Evolutionary conservation across 2,113 vertebrate species (phyloP).

Genomic region (Hystrix brachyura): DNA sequence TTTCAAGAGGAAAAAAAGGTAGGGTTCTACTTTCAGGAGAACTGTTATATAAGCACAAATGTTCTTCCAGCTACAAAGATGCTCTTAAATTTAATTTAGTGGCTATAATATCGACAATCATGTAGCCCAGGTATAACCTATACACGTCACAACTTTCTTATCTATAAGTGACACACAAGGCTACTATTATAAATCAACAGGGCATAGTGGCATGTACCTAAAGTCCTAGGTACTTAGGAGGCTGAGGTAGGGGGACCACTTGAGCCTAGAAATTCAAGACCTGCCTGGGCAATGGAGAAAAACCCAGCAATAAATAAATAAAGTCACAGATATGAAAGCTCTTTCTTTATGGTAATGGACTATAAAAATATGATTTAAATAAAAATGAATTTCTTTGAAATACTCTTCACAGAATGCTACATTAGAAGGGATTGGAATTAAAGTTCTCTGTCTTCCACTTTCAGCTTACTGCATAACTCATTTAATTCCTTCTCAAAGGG

Average conservation of each 20-base stretch:
- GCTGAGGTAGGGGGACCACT: neutral
- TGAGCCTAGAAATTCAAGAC: neutral
- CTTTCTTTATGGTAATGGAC: slow-evolving; percentile 13
- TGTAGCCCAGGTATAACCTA: neutral
- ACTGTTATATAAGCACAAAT: neutral
- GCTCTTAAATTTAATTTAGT: slow-evolving; percentile 5
- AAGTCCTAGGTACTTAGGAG: neutral
- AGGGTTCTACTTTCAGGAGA: neutral
- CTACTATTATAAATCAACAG: neutral
- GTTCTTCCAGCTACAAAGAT: slow-evolving; percentile 47
- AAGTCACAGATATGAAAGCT: neutral
- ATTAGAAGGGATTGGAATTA: slow-evolving; percentile 47
- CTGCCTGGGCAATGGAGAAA: neutral
- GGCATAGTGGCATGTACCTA: neutral
- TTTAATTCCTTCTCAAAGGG: slow-evolving; percentile 33
- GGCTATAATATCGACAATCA: neutral
- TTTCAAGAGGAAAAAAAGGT: neutral
- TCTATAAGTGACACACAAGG: neutral
- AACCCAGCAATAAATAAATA: neutral
- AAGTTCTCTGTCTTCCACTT: slow-evolving; percentile 39
- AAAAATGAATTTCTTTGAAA: neutral
- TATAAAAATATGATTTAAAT: slow-evolving; percentile 24
- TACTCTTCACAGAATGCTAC: slow-evolving; percentile 34
- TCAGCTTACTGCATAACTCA: slow-evolving; percentile 35
- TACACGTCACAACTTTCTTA: slow-evolving; percentile 16